Evolutionary conservation across 2,113 vertebrate species (phyloP).

Genomic region (Brachyistius frenatus): DNA sequence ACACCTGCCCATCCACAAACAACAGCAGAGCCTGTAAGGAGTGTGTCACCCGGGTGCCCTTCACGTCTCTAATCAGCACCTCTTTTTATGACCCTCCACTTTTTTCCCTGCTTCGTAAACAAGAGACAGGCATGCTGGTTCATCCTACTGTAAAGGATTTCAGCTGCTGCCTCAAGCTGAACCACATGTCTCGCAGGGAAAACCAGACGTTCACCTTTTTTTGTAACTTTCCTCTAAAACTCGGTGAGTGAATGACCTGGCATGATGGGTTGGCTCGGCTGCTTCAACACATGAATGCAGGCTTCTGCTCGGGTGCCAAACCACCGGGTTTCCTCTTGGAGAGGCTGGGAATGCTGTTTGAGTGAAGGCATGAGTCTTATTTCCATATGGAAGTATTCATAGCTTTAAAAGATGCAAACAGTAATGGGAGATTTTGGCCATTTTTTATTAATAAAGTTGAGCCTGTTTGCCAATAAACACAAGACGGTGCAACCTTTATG

Average conservation of each 20-base stretch:
- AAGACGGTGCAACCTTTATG: conserved; percentile 32
- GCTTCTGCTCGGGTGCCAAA: conserved; percentile 18
- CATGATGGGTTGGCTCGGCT: neutral
- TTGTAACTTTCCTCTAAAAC: conserved; percentile 21
- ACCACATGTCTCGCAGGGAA: conserved; percentile 17
- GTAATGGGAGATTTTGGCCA: conserved; percentile 31
- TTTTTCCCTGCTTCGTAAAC: conserved; percentile 34
- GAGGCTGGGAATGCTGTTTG: conserved; percentile 10
- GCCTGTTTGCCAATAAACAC: conserved; percentile 38
- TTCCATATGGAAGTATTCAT: conserved; percentile 53
- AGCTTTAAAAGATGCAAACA: conserved; percentile 37
- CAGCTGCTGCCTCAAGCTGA: conserved; percentile 28
- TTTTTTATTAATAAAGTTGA: conserved; percentile 6
- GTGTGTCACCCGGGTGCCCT: neutral
- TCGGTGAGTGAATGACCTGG: conserved; percentile 20
- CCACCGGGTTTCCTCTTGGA: conserved; percentile 40
- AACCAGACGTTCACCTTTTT: conserved; percentile 43
- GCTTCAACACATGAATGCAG: conserved; percentile 18
- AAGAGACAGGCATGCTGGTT: conserved; percentile 14
- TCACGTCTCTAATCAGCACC: conserved; percentile 22
- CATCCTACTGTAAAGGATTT: conserved; percentile 13
- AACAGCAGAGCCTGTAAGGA: conserved; percentile 36
- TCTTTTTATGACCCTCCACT: conserved; percentile 23
- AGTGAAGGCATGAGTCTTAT: conserved; percentile 16
- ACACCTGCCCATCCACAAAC: conserved; percentile 84